Evolutionary conservation across 2,888 invertebrate genomes (phyloP), one percentile per base, ranked within the genome.

Genomic region (Apamea anceps): DNA sequence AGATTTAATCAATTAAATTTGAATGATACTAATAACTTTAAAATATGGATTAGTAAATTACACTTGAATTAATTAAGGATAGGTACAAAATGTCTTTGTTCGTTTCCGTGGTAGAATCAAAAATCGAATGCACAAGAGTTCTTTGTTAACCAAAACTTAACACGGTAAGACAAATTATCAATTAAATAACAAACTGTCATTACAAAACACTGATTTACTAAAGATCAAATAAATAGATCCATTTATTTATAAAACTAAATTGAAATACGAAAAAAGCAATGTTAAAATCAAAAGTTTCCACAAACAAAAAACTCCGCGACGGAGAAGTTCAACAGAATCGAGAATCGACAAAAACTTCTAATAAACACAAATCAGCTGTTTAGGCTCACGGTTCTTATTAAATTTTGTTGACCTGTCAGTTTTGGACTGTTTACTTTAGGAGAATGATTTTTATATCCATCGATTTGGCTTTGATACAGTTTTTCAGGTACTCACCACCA

Each of bases 401-500:
- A 81, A 87, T 74, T 84, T 70, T 54, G 73, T 75, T 72, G 72
- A 63, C 76, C 75, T 71, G 77, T 79, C 72, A 77, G 72, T 72
- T 75, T 63, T 3, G 12, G 18, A 65, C 7, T 57, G 75, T 75
- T 75, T 75, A 75, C 72, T 63, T 18, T 68, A 72, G 2, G 12
- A 10, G 8, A 54, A 54, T 68, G 32, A 76, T 68, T 74, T 80
- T 83, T 85, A 79, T 74, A 76, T 48, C 60, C 8, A 48, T 66
- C 7, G 25, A 62, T 81, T 76, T 48, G 63, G 32, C 75, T 82
- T 66, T 71, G 1, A 67, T 57, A 72, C 68, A 81, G 77, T 70
- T 85, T 68, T 82, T 54, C 71, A 77, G 54, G 81, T 94, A 98
- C 98, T 98, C 97, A 99, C 99, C 98, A 98, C 98, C 98, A 98